phyloP scores from a whole-genome alignment of 2,888 invertebrate genomes.

The Tiliacea citrago region DNA sequence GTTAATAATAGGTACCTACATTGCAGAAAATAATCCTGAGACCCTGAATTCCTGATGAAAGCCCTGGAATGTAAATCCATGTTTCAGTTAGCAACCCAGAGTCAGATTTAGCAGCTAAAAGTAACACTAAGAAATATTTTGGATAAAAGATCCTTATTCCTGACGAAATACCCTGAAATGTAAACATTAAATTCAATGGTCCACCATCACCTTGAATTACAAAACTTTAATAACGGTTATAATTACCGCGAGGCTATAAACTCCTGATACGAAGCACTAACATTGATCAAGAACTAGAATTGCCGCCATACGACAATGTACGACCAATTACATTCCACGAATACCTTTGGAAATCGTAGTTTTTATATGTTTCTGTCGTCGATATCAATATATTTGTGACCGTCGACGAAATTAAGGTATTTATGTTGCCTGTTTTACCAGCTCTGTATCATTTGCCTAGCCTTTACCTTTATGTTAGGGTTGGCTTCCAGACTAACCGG shows the following conservation, averaged over 20 bases:
- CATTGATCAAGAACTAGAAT: conserved; percentile 21
- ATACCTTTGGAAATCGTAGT: not conserved
- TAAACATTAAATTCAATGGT: no score
- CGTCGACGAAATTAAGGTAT: not conserved
- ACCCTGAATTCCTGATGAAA: not conserved
- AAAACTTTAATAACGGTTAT: conserved; percentile 13
- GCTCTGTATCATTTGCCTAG: no score
- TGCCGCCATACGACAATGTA: conserved; percentile 8
- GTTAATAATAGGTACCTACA: not conserved
- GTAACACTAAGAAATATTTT: not conserved
- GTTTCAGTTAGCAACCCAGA: not conserved
- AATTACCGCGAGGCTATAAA: conserved; percentile 25
- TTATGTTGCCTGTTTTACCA: not conserved
- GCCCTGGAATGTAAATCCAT: not conserved
- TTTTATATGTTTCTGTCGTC: not conserved
- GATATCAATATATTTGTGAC: no score
- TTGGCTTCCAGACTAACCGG: no score
- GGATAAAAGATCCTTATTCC: not conserved
- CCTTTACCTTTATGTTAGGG: no score
- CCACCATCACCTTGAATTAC: not conserved
- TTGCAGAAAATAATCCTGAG: not conserved
- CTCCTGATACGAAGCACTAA: conserved; percentile 19
- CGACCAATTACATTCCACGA: conserved; percentile 13
- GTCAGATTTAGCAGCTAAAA: not conserved
- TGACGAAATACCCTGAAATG: not conserved